A percentile compares a stretch with the other conserved stretches of the same genome.
These are phyloP conservation scores for Heliconius hortense DNA, from an alignment of 2,888 invertebrate genomes.

Conservation along the genomic window DNA sequence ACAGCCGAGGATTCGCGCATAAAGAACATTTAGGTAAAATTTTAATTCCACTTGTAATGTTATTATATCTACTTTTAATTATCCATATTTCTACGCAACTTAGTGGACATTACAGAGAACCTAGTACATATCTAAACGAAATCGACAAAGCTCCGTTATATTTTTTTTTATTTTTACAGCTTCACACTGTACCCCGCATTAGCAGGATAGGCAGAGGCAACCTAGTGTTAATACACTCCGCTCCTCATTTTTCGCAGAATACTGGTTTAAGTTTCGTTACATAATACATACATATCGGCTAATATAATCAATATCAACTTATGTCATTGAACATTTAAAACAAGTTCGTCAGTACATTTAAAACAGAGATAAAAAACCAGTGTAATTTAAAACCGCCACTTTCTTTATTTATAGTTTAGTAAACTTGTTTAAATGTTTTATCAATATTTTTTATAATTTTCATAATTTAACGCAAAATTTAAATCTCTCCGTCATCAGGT, in stretches of 20 bases:
- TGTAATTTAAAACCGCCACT: not conserved
- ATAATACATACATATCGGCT: not conserved
- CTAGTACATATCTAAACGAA: no score
- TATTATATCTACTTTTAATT: no score
- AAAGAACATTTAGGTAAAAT: constrained; percentile 59
- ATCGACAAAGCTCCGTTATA: no score
- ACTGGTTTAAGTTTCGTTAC: not conserved
- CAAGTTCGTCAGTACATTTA: not conserved
- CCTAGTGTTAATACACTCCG: no score
- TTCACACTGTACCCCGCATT: no score
- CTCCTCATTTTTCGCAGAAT: no score
- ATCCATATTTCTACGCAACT: no score
- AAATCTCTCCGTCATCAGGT: constrained; percentile 50
- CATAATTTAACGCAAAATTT: not conserved
- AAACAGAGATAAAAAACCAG: constrained; percentile 6
- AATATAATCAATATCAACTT: not conserved
- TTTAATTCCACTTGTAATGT: not conserved
- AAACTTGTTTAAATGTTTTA: not conserved
- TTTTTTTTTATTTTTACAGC: no score
- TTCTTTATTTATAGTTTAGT: not conserved
- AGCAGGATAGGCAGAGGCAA: no score
- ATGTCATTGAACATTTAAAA: constrained; percentile 1
- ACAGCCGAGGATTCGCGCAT: constrained; percentile 63
- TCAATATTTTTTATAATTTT: not conserved
- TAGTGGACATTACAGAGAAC: no score